phyloP scores from a whole-genome alignment of 2,113 vertebrate genomes.

The Pituophis catenifer region DNA sequence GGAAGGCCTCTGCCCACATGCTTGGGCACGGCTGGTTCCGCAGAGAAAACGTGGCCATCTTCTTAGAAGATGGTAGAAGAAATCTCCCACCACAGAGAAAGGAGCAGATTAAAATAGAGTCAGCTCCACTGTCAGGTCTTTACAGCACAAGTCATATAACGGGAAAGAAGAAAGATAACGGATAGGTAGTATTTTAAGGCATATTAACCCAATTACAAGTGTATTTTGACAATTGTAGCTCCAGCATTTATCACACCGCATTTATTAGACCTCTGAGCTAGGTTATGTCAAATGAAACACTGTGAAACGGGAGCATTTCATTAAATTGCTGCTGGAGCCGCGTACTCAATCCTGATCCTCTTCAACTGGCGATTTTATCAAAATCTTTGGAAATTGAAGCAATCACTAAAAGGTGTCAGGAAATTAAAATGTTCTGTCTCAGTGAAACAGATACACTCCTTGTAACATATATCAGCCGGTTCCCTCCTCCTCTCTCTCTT shows the following conservation, averaged over 20 bases:
- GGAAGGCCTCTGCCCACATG: slow-evolving; percentile 1
- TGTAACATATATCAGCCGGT: slow-evolving; percentile 83
- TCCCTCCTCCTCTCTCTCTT: slow-evolving; percentile 66
- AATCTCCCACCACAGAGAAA: slow-evolving; percentile 8
- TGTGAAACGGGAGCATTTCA: slow-evolving; percentile 77
- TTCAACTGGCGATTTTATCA: slow-evolving; percentile 89
- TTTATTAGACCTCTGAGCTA: slow-evolving; percentile 81
- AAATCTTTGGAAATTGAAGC: slow-evolving; percentile 95
- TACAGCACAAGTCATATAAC: slow-evolving; percentile 58
- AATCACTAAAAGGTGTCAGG: slow-evolving; percentile 89
- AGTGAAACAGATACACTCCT: slow-evolving; percentile 83
- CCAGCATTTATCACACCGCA: slow-evolving; percentile 83
- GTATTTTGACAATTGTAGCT: slow-evolving; percentile 89
- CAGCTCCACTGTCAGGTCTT: slow-evolving; percentile 52
- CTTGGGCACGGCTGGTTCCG: slow-evolving; percentile 7
- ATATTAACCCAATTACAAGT: slow-evolving; percentile 99
- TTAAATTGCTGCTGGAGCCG: slow-evolving; percentile 74
- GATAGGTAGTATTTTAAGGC: slow-evolving; percentile 98
- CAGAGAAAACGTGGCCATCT: slow-evolving; percentile 4
- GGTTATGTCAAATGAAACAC: slow-evolving; percentile 81
- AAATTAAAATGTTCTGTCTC: slow-evolving; percentile 91
- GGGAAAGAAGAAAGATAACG: slow-evolving; percentile 81
- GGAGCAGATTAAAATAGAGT: slow-evolving; percentile 39
- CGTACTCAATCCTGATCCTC: slow-evolving; percentile 80
- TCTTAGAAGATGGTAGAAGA: slow-evolving; percentile 27